Conservation (phyloP, 2,888 invertebrate species). For the Vannuccia rotundouncinata region DNA sequence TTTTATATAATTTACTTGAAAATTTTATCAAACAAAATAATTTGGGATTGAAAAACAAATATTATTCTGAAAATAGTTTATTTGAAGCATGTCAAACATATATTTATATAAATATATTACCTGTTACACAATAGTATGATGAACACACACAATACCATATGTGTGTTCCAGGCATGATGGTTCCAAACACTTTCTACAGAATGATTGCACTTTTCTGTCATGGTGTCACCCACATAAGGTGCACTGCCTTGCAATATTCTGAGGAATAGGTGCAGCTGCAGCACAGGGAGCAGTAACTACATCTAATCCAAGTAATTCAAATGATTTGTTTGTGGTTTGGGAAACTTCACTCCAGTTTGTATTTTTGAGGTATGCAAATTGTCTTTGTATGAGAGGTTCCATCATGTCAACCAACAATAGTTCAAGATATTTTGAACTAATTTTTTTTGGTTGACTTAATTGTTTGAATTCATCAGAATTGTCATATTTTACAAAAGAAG, state of each 20-base stretch:
- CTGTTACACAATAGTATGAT: neutral
- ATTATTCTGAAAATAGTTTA: neutral
- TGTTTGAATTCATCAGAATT: conserved; percentile 15
- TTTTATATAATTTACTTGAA: neutral
- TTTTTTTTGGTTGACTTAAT: conserved; percentile 3
- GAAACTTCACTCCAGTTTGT: neutral
- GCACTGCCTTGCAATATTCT: neutral
- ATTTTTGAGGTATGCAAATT: neutral
- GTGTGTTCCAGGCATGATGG: neutral
- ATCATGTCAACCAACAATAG: conserved; percentile 11
- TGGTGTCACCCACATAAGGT: neutral
- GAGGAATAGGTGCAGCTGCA: conserved; percentile 11
- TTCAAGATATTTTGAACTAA: neutral
- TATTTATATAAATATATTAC: neutral
- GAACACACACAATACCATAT: neutral
- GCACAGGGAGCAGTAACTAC: neutral
- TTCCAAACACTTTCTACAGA: conserved; percentile 8
- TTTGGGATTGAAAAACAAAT: neutral
- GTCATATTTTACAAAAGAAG: neutral
- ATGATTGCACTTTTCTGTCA: conserved; percentile 10
- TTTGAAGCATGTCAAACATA: neutral
- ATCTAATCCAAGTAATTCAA: conserved; percentile 7
- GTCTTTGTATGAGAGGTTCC: conserved; percentile 6
- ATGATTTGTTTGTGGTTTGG: conserved; percentile 1
- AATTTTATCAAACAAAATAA: neutral